These are phyloP conservation scores for Aulostomus chinensis DNA, from an alignment of 2,797 vertebrate species.

Conservation along the genomic window DNA sequence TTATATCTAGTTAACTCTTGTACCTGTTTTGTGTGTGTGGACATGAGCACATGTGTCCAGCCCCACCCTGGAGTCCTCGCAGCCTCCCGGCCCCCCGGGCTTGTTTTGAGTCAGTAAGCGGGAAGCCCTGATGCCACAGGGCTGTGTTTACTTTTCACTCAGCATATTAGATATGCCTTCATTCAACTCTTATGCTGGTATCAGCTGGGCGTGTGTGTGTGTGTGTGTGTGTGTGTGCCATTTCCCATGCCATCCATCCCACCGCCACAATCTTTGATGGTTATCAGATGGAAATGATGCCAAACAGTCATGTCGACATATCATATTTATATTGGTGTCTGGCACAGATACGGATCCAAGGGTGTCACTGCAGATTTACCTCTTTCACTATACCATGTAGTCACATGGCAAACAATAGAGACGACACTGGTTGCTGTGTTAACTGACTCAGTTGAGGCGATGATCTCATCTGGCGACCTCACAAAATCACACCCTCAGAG, in stretches of 20 bases:
- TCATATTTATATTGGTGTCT: slow-evolving; percentile 58
- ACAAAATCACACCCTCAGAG: too few species aligned
- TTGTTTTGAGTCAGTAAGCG: slow-evolving; percentile 67
- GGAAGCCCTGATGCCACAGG: slow-evolving; percentile 66
- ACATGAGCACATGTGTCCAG: slow-evolving; percentile 3
- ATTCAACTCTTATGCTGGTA: slow-evolving; percentile 79
- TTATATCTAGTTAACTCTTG: slow-evolving; percentile 39
- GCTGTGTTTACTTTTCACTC: slow-evolving; percentile 81
- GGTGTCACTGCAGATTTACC: slow-evolving; percentile 29
- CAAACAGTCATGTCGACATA: slow-evolving; percentile 18
- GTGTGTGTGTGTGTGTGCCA: slow-evolving; percentile 6
- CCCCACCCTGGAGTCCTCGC: slow-evolving; percentile 38
- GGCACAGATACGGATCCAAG: slow-evolving; percentile 54
- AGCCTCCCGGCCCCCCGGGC: slow-evolving; percentile 29
- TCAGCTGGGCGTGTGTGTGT: slow-evolving; percentile 40
- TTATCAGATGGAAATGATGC: slow-evolving; percentile 68
- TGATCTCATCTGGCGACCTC: slow-evolving; percentile 4
- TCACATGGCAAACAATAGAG: slow-evolving; percentile 23
- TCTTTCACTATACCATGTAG: slow-evolving; percentile 12
- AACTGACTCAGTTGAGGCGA: too few species aligned
- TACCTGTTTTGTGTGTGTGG: slow-evolving; percentile 20
- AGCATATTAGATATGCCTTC: slow-evolving; percentile 75
- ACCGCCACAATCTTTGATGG: slow-evolving; percentile 46
- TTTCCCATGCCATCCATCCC: slow-evolving; percentile 28
- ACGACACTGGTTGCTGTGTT: slow-evolving; percentile 22